Percentiles rank a stretch among this genome's conserved stretches.
Conservation (phyloP, 1,140 invertebrate species). For the Phymorhynchus buccinoides region DNA sequence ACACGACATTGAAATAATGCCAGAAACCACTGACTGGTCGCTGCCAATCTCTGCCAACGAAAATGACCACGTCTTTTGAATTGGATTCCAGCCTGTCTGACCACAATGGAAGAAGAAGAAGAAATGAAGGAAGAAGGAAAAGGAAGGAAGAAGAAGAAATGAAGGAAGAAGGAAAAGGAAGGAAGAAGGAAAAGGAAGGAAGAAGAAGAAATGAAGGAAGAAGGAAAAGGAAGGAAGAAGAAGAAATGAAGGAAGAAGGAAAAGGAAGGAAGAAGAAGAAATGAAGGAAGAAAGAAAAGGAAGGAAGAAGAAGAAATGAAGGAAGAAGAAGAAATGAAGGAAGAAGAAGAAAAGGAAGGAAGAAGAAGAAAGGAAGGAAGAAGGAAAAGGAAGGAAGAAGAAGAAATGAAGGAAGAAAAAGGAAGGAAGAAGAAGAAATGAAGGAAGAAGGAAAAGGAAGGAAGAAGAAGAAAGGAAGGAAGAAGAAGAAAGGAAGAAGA, state of each 20-base stretch:
- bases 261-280: neutral
- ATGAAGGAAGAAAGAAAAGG: constrained; percentile 1
- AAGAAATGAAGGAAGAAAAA: constrained; percentile 8
- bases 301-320: neutral
- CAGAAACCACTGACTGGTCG: too few species aligned
- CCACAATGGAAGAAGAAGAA: too few species aligned
- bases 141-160: too few species aligned
- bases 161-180: neutral
- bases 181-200: neutral
- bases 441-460: neutral
- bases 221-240: constrained; percentile 29
- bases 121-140: too few species aligned
- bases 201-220: neutral
- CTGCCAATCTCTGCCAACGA: too few species aligned
- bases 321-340: neutral
- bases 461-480: constrained; percentile 12
- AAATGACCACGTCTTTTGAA: too few species aligned
- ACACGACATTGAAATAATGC: too few species aligned
- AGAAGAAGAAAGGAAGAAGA: constrained; percentile 15
- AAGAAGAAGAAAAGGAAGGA: too few species aligned
- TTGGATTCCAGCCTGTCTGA: too few species aligned
- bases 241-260: neutral
- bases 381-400: constrained; percentile 2
- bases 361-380: too few species aligned
- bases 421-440: too few species aligned